Base-by-base conservation (phyloP, 2,888 invertebrate genomes). In the Adelphocoris suturalis region DNA sequence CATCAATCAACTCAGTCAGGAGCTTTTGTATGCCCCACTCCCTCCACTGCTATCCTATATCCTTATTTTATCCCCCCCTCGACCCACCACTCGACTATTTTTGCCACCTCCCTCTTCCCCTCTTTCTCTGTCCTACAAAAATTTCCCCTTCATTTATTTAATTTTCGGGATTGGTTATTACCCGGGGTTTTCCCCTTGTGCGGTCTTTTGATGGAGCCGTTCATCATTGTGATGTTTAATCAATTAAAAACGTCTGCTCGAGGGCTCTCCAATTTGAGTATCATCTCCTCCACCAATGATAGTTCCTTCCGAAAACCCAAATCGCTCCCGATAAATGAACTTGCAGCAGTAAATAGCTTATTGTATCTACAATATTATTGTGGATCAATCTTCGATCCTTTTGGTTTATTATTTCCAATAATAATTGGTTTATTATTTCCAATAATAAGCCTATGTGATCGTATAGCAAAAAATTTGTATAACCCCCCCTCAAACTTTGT, bases 1-100 rank as follows among this genome's bases (percentile, higher is more conserved):
- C 88, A 88, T 88, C 88, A 88, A 88, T 88, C 88, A 88, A 88
- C 78, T 76, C 88, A 88, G 81, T 81, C 81, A 80, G 57, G 46
- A n/a, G 80, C 87, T 87, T 76, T 76, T 87, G 87, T 87, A 84
- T 84, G 19, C 57, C 85, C 48, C 23, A 7, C 47, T n/a, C 76
- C 57, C n/a, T 46, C 68, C 19, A 46, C 28, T 14, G 19, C 68
- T 68, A 19, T 27, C 27, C 19, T n/a, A 68, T 68, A 68, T 82
- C 82, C 82, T 82, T 81, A 47, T 48, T 81, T 82, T 52, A 78
- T 52, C 82, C 48, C 37, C 28, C 12, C 37, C 37, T 37, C 37
- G 37, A n/a, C n/a, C 37, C 37, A 7, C 82, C 82, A 16, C 78
- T 80, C 37, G 12, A 0, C 23, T 27, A 48, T 82, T 48, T 82